These are phyloP conservation scores for Neosilurus hyrtlii DNA, from an alignment of 2,797 vertebrate species.

Conservation along the genomic window DNA sequence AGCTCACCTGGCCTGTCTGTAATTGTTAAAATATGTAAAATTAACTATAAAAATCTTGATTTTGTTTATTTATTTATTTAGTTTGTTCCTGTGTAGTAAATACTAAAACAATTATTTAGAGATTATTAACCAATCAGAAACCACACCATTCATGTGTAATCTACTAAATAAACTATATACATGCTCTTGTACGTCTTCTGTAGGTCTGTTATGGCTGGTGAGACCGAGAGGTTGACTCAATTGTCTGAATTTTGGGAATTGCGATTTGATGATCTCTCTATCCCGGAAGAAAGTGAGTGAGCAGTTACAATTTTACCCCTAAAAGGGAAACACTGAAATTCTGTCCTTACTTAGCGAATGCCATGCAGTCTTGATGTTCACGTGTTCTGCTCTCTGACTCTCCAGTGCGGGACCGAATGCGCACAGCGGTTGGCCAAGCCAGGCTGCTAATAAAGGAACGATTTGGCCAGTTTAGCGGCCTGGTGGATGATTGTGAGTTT, in stretches of 20 bases:
- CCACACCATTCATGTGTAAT: no score
- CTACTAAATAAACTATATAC: no score
- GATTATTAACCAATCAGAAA: no score
- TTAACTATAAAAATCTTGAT: no score
- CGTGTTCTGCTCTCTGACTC: constrained; percentile 26
- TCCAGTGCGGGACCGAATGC: constrained; percentile 85
- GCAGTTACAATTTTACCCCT: neutral
- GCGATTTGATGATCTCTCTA: constrained; percentile 76
- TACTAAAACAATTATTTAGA: no score
- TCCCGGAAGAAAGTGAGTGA: constrained; percentile 89
- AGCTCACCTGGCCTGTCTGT: no score
- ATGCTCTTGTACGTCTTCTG: constrained; percentile 31
- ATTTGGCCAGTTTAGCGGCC: constrained; percentile 87
- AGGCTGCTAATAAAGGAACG: constrained; percentile 87
- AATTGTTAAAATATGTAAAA: no score
- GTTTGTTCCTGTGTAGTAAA: no score
- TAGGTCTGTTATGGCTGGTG: constrained; percentile 75
- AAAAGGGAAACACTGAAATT: neutral
- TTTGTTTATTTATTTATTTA: no score
- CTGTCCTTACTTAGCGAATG: neutral
- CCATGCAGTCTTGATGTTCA: neutral
- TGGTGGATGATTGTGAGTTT: constrained; percentile 90
- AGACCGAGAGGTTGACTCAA: constrained; percentile 72
- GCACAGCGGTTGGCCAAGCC: constrained; percentile 86
- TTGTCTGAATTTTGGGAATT: constrained; percentile 78